Base-by-base conservation (phyloP, 2,888 invertebrate genomes). In the Eretmocerus hayati region DNA sequence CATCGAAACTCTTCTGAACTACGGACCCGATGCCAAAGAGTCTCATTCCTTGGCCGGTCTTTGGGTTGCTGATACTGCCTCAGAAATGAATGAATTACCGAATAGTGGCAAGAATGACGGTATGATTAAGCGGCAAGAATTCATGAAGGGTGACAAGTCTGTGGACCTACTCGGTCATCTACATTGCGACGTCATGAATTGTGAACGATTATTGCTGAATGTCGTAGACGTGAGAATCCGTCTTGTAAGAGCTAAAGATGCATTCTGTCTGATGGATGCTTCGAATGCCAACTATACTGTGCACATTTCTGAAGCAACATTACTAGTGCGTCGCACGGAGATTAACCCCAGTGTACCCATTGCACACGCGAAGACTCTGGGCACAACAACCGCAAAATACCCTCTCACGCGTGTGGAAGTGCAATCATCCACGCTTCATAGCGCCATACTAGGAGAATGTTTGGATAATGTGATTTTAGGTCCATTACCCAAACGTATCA, bases 381-480 rank as follows among this genome's bases (percentile, higher is more conserved):
- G 55, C 21, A 50, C 52, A n/a, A 44, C 52, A 26, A 56, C 59
- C 5, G 60, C 60, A 4, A 61, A 59, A 45, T 59, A 58, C 41
- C 58, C 56, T 2, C 41, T 60, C 6, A 56, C 57, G 8, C 19
- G 55, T 5, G 56, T 56, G 0, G 59, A 60, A 32, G 51, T 58
- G 3, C 61, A 59, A 47, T 42, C 57, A 2, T 40, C 57, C 11
- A 56, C 61, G 6, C 54, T 62, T 18, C 53, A 56, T 8, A 11
- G 45, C 2, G 58, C 58, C 0, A 55, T 59, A 15, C 57, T 57
- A 21, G 55, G 55, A 6, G 58, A 62, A 45, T 50, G 59, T 1
- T 50, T 64, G 33, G 65, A 67, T 39, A 65, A 66, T 40, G 41
- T 67, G 5, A 62, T 64, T 50, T 35, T 57, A 4, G 62, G 63